Percentiles rank a stretch among this genome's conserved stretches.
Evolutionary conservation across 2,797 vertebrate genomes (phyloP).

Genomic region (Etheostoma perlongum): DNA sequence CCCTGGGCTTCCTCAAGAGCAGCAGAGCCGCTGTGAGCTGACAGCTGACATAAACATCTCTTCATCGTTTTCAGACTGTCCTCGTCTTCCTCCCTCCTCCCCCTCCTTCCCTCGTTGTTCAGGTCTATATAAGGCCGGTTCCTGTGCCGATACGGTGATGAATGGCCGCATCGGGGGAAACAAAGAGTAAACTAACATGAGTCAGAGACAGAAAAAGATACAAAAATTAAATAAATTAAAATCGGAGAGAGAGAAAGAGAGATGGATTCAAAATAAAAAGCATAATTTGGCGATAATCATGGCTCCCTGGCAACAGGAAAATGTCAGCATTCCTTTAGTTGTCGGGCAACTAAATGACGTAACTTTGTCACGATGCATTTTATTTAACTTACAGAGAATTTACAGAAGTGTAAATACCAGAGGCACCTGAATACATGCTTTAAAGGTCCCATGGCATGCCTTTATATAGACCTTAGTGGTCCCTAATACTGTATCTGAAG

Average conservation of each 20-base stretch:
- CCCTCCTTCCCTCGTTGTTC: conserved; percentile 6
- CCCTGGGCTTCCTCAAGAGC: conserved; percentile 72
- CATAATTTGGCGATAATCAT: too few species aligned
- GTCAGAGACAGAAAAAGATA: background rate
- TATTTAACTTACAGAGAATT: too few species aligned
- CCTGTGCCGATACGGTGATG: conserved; percentile 29
- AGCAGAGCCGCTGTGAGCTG: conserved; percentile 36
- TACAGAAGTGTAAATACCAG: too few species aligned
- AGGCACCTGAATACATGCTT: too few species aligned
- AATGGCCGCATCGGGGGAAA: conserved; percentile 13
- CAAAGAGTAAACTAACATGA: conserved; percentile 7
- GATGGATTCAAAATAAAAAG: background rate
- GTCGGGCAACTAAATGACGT: too few species aligned
- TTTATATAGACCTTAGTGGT: too few species aligned
- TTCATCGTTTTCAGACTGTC: conserved; percentile 16
- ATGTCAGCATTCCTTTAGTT: too few species aligned
- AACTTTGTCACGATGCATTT: too few species aligned
- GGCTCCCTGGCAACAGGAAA: too few species aligned
- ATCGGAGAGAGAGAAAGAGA: background rate
- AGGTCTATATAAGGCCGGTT: conserved; percentile 72
- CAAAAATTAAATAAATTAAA: background rate
- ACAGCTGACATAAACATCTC: conserved; percentile 76
- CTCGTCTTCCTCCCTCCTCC: conserved; percentile 2
- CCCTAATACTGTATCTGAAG: too few species aligned
- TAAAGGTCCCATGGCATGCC: too few species aligned